A percentile compares a stretch with the other conserved stretches of the same genome.
Evolutionary conservation across 2,797 vertebrate genomes (phyloP).

Genomic region (Pelochelys cantorii): DNA sequence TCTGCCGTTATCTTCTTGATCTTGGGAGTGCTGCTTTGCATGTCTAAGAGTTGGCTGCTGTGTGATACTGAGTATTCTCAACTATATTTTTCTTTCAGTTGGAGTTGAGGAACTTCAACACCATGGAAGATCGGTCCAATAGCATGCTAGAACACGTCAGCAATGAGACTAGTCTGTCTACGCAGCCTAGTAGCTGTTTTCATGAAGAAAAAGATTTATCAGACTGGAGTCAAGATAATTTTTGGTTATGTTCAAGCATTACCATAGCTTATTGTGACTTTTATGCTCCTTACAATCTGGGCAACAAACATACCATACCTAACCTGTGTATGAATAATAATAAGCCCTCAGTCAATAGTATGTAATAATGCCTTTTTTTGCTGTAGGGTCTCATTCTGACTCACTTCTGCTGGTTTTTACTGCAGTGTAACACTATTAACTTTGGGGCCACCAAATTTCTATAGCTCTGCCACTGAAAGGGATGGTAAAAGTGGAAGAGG

Average conservation of each 20-base stretch:
- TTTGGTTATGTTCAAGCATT: background rate
- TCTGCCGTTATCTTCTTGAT: background rate
- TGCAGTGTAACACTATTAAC: background rate
- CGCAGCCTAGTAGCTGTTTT: background rate
- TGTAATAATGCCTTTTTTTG: background rate
- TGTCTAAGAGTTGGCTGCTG: background rate
- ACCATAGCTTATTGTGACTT: background rate
- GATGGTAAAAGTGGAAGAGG: background rate
- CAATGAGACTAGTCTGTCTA: background rate
- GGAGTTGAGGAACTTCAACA: background rate
- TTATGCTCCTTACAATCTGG: background rate
- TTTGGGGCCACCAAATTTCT: background rate
- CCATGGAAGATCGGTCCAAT: background rate
- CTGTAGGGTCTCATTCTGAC: background rate
- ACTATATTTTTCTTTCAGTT: fast-evolving
- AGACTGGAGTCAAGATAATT: fast-evolving
- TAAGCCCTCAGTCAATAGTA: background rate
- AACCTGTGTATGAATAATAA: background rate
- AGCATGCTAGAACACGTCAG: background rate
- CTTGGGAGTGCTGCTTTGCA: background rate
- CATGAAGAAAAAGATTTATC: background rate
- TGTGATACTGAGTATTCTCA: background rate
- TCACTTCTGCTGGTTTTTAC: background rate
- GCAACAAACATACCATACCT: background rate
- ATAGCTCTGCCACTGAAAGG: slow-evolving; percentile 12